A percentile compares a stretch with the other conserved stretches of the same genome.
phyloP scores from a whole-genome alignment of 2,113 vertebrate genomes.

The Aphyosemion australe region DNA sequence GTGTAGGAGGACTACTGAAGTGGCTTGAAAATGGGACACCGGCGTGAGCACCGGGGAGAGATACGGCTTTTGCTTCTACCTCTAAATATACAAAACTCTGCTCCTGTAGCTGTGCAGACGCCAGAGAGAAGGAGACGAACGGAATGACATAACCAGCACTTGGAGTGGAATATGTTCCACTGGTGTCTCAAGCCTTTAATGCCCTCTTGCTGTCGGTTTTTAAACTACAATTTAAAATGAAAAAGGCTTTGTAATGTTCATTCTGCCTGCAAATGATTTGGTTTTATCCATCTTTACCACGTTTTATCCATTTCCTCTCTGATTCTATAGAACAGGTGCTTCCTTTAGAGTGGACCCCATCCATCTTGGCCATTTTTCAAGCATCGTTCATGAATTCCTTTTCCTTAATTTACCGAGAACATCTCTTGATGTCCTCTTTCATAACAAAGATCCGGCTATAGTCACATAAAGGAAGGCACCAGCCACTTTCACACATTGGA shows the following conservation, averaged over 20 bases:
- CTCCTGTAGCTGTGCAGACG: slow-evolving; percentile 46
- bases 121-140: slow-evolving; percentile 14
- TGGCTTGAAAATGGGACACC: slow-evolving; percentile 55
- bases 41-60: slow-evolving; percentile 50
- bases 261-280: not conserved
- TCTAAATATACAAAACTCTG: slow-evolving; percentile 62
- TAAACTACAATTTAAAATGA: slow-evolving; percentile 55
- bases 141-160: slow-evolving; percentile 67
- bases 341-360: too few species aligned
- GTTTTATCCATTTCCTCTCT: not conserved
- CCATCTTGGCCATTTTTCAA: too few species aligned
- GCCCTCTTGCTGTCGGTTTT: slow-evolving; percentile 74
- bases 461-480: not conserved
- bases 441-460: not conserved
- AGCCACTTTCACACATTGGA: not conserved
- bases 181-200: slow-evolving; percentile 61
- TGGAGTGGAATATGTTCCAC: slow-evolving; percentile 17
- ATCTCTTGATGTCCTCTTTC: slow-evolving; percentile 1
- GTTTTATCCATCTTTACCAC: not conserved
- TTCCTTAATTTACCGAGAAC: not conserved
- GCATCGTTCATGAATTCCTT: not conserved
- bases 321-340: too few species aligned
- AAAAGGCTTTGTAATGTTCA: not conserved
- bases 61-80: slow-evolving; percentile 59
- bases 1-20: slow-evolving; percentile 46